phyloP scores from a whole-genome alignment of 2,888 invertebrate species.

The Pheosia tremula region DNA sequence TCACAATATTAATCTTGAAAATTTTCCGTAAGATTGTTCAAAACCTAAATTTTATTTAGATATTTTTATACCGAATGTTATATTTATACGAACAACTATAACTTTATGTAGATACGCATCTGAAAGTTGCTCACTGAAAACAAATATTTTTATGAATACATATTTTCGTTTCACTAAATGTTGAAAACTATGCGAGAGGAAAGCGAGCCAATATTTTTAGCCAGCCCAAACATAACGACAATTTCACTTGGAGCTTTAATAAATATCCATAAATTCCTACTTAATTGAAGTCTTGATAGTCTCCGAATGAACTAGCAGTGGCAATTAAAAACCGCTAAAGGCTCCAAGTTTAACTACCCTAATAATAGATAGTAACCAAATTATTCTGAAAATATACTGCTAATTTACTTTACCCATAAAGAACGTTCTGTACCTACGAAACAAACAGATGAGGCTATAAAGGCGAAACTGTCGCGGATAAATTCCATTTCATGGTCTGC shows the following conservation, averaged over 20 bases:
- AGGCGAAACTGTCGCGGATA: conserved; percentile 10
- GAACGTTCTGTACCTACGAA: conserved; percentile 8
- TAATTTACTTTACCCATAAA: not conserved
- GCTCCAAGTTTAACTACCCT: too few species aligned
- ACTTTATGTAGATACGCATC: too few species aligned
- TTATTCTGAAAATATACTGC: not conserved
- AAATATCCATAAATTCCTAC: too few species aligned
- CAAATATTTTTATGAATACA: not conserved
- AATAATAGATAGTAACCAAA: not conserved
- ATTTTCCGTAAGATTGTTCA: too few species aligned
- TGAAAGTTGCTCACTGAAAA: not conserved
- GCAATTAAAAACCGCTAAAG: too few species aligned
- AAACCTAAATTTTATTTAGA: too few species aligned
- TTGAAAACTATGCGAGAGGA: not conserved
- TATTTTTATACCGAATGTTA: not conserved
- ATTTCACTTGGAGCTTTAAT: too few species aligned
- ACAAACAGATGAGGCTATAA: conserved; percentile 12
- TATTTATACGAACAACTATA: too few species aligned
- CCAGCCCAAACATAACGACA: not conserved
- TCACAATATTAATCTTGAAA: not conserved
- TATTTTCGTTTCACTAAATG: not conserved
- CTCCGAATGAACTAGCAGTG: too few species aligned
- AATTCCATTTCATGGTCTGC: conserved; percentile 11
- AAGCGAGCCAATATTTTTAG: not conserved
- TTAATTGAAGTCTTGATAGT: too few species aligned